Evolutionary conservation across 2,113 vertebrate genomes (phyloP).

Genomic region (Chloebia gouldiae): DNA sequence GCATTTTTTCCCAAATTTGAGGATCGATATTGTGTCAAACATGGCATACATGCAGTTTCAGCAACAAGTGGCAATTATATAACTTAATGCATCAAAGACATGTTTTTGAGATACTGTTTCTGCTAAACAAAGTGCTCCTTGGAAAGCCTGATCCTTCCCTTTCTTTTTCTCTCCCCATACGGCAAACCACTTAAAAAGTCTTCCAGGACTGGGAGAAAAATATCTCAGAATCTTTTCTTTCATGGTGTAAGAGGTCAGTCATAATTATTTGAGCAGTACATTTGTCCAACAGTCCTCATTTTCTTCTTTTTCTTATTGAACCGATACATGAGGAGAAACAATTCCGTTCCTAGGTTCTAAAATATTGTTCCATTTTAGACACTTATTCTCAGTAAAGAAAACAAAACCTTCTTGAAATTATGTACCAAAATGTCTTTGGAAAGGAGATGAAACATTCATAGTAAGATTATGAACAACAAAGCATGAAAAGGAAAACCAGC

Average conservation of each 20-base stretch:
- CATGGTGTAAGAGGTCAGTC: not conserved
- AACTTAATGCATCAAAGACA: constrained; percentile 4
- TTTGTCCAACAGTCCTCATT: constrained; percentile 4
- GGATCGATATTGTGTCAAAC: constrained; percentile 11
- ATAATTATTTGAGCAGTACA: not conserved
- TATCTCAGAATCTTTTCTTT: constrained; percentile 15
- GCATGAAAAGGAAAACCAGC: not conserved
- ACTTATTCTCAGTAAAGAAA: constrained; percentile 27
- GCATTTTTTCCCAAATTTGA: not conserved
- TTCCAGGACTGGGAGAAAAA: not conserved
- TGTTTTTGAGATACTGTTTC: constrained; percentile 30
- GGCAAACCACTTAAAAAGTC: not conserved
- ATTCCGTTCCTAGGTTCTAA: constrained; percentile 23
- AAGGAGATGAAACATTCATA: not conserved
- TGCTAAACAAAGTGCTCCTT: not conserved
- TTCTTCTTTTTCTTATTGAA: constrained; percentile 51
- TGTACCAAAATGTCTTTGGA: not conserved
- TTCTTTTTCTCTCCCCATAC: not conserved
- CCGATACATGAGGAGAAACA: not conserved
- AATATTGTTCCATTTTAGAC: constrained; percentile 33
- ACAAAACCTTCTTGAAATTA: not conserved
- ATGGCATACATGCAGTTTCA: not conserved
- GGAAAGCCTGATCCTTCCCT: not conserved
- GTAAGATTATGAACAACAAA: not conserved
- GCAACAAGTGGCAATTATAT: not conserved